Base-by-base conservation (phyloP, 2,888 invertebrate species). In the Cremastobaeus sp. region DNA sequence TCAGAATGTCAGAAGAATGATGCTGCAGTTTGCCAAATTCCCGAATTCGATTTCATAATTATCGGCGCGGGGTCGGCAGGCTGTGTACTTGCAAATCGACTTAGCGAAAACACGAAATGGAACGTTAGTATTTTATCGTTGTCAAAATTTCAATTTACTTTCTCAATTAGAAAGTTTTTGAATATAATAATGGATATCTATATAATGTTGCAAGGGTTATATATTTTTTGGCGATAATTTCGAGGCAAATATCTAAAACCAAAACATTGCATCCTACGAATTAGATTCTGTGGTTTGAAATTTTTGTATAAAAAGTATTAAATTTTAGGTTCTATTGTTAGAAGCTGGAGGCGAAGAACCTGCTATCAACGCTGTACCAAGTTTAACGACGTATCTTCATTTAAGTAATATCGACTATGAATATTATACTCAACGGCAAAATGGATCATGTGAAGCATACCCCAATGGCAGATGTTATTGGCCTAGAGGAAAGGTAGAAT, bases 341-440 rank as follows among this genome's bases (percentile, higher is more conserved):
- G 93, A 93, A 88, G 92, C 92, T 0, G 93, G 92, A 0, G 89
- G 89, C 1, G 92, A 93, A 82, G 92, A 93, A 82, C 92, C 92
- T 0, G 89, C 91, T 30, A 89, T 91, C 0, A 91, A 92, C 0
- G 91, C 91, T 32, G 91, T 93, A 0, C 93, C 93, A 3, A 89
- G 91, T 0, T 89, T 93, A 11, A 91, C 92, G 0, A 90, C 92
- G 8, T 88, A 86, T 76, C 59, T 84, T 21, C 73, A 65, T 20
- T 76, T 50, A 0, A 84, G 82, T 30, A 82, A 89, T 79, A 91
- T 93, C 20, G 93, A 94, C 83, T 94, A 93, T 93, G 89, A 88
- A 76, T 94, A 92, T 84, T 86, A 90, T 55, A 93, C 93, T 0
- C 92, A 92, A 81, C 92, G 92, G 0, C 91, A 92, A 59, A 89